Conservation (phyloP, 2,888 invertebrate species). For the Melieria omissa region DNA sequence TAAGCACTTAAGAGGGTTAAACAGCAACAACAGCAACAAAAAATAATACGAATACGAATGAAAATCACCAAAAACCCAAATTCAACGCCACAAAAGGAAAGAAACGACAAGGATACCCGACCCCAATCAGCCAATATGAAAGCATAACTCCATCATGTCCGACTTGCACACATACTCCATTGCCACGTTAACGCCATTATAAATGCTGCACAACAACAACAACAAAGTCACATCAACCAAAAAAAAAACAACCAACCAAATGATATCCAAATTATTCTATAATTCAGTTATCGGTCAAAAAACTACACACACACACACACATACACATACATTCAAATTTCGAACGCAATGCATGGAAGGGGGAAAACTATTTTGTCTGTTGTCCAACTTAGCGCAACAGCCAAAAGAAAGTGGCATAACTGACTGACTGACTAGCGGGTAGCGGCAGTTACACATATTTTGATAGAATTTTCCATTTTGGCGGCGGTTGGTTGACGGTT, state of each 20-base stretch:
- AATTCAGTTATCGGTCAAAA: conserved; percentile 12
- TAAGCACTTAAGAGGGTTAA: conserved; percentile 30
- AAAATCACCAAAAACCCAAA: not conserved
- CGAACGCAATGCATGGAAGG: too few species aligned
- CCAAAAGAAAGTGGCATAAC: too few species aligned
- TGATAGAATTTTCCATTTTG: too few species aligned
- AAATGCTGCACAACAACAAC: conserved; percentile 1
- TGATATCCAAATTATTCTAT: conserved; percentile 28
- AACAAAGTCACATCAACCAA: not conserved
- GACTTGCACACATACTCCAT: not conserved
- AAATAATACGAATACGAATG: not conserved
- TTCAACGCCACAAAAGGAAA: too few species aligned
- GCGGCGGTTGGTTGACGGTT: too few species aligned
- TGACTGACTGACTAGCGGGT: too few species aligned
- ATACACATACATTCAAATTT: too few species aligned
- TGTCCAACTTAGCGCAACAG: too few species aligned
- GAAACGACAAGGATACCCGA: too few species aligned
- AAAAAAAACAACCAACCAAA: not conserved
- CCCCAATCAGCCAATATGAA: not conserved
- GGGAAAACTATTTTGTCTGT: too few species aligned
- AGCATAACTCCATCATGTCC: not conserved
- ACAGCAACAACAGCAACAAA: conserved; percentile 1
- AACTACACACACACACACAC: too few species aligned
- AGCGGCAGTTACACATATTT: too few species aligned
- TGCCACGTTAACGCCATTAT: conserved; percentile 10